These are phyloP conservation scores for Myocastor coypus DNA, from an alignment of 2,113 vertebrate genomes.

Conservation along the genomic window DNA sequence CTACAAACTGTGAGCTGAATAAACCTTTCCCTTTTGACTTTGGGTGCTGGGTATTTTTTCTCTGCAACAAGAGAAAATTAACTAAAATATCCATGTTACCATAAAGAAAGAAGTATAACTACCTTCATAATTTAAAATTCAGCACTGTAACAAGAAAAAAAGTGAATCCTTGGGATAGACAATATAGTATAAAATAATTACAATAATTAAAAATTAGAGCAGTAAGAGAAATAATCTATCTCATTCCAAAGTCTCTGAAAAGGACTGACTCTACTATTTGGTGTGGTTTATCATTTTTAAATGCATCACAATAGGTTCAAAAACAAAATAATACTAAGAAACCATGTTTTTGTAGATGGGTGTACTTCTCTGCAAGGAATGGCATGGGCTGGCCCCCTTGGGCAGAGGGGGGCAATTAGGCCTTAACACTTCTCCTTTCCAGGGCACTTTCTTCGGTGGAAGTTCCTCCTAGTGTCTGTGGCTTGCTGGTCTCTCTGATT, in stretches of 20 bases:
- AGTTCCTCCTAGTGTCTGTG: not conserved
- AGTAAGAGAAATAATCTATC: not conserved
- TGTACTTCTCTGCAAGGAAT: not conserved
- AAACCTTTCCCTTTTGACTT: not conserved
- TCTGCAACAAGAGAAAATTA: not conserved
- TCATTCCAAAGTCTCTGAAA: not conserved
- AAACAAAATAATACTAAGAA: not conserved
- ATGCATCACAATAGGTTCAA: not conserved
- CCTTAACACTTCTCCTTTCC: not conserved
- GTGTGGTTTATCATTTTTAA: slow-evolving; percentile 22
- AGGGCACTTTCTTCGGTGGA: not conserved
- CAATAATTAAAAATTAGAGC: slow-evolving; percentile 23
- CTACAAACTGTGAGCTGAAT: not conserved
- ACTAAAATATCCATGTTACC: not conserved
- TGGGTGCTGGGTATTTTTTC: not conserved
- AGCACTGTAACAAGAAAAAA: not conserved
- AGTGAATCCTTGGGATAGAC: not conserved
- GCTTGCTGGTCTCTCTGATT: not conserved
- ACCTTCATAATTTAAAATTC: not conserved
- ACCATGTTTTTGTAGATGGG: not conserved
- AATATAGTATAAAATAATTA: not conserved
- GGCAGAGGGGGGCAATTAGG: not conserved
- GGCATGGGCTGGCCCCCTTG: not conserved
- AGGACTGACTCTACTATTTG: not conserved
- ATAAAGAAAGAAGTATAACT: not conserved